These are phyloP conservation scores for Mythimna albipuncta DNA, from an alignment of 2,888 invertebrate species.

Conservation along the genomic window DNA sequence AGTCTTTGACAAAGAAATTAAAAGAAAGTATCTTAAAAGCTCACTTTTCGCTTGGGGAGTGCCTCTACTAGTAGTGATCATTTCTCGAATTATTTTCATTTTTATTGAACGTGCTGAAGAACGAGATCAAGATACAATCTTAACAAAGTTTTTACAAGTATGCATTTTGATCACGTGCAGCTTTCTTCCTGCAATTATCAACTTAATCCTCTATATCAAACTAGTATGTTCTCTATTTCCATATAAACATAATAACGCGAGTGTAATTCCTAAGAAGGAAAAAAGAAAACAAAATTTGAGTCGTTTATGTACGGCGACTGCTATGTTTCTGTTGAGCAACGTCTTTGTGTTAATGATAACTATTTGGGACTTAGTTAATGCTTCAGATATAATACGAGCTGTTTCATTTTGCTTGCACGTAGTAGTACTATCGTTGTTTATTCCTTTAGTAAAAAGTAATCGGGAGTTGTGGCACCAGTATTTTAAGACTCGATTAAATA, in stretches of 20 bases:
- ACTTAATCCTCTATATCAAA: slow-evolving; percentile 21
- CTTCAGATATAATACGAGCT: neutral
- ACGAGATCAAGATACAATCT: neutral
- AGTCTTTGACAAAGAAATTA: slow-evolving; percentile 23
- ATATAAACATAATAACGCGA: neutral
- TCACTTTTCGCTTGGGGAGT: slow-evolving; percentile 34
- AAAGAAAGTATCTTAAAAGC: slow-evolving; percentile 38
- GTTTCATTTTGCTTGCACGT: slow-evolving; percentile 17
- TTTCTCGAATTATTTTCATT: neutral
- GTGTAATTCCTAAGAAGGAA: slow-evolving; percentile 1
- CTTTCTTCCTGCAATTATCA: slow-evolving; percentile 8
- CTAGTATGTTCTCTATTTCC: slow-evolving; percentile 21
- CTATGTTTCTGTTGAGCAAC: slow-evolving; percentile 33
- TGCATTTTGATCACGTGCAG: neutral
- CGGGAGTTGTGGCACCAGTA: slow-evolving; percentile 6
- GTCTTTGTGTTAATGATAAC: slow-evolving; percentile 7
- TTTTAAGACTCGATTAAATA: slow-evolving; percentile 15
- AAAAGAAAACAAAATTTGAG: neutral
- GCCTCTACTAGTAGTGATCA: slow-evolving; percentile 1
- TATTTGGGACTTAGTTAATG: slow-evolving; percentile 1
- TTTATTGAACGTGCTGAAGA: neutral
- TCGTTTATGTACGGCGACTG: slow-evolving; percentile 15
- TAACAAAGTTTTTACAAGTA: accelerated
- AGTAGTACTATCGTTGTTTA: slow-evolving; percentile 18
- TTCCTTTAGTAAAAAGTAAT: slow-evolving; percentile 28